phyloP scores from a whole-genome alignment of 1,140 invertebrate genomes.

The Rhizoglyphus robini region DNA sequence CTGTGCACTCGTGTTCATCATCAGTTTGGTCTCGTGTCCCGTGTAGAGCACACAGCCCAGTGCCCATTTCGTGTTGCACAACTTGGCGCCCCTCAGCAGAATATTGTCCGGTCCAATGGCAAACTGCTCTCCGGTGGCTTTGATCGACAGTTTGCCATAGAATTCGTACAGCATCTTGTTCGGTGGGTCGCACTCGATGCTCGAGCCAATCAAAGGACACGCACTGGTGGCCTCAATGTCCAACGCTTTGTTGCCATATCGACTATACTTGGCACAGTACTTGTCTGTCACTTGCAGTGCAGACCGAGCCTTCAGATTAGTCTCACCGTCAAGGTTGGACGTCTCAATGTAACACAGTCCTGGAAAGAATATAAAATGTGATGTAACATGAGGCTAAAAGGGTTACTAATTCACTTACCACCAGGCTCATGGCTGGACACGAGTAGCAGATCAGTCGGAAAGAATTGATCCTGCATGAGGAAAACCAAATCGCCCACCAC shows the following conservation, averaged over 20 bases:
- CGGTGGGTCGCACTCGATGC: conserved; percentile 83
- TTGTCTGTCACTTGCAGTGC: conserved; percentile 22
- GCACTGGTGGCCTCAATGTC: not conserved
- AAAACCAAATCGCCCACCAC: conserved; percentile 81
- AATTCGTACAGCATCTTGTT: conserved; percentile 95
- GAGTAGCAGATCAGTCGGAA: conserved; percentile 81
- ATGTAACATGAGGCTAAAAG: too few species aligned
- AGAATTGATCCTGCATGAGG: conserved; percentile 65
- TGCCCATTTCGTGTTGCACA: conserved; percentile 88
- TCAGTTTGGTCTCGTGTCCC: conserved; percentile 91
- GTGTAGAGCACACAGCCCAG: conserved; percentile 86
- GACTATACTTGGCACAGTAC: not conserved
- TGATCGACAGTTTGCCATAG: conserved; percentile 67
- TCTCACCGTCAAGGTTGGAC: conserved; percentile 98
- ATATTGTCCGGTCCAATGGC: conserved; percentile 84
- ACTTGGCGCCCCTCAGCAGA: conserved; percentile 78
- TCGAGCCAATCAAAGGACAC: not conserved
- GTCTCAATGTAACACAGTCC: conserved; percentile 96
- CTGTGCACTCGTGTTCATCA: conserved; percentile 67
- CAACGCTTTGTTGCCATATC: conserved; percentile 24
- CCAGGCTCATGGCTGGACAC: conserved; percentile 49
- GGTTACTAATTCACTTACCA: conserved; percentile 6
- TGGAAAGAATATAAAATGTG: conserved; percentile 33
- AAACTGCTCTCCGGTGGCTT: conserved; percentile 39
- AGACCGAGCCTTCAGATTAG: conserved; percentile 93